A percentile compares a stretch with the other conserved stretches of the same genome.
Evolutionary conservation across 2,888 invertebrate species (phyloP).

Genomic region (Anthrax anthrax): DNA sequence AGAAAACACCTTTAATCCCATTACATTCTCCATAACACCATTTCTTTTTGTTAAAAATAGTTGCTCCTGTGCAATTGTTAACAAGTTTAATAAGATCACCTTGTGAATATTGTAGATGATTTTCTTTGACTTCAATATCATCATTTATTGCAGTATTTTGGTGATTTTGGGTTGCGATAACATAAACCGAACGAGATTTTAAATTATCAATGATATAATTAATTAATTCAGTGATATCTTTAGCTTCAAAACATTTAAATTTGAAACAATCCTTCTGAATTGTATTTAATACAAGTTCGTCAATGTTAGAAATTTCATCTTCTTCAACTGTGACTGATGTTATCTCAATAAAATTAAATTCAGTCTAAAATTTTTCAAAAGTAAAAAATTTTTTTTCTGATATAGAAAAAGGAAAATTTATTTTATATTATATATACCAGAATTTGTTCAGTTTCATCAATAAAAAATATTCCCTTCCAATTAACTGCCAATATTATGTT

Average conservation of each 20-base stretch:
- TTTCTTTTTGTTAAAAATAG: conserved; percentile 44
- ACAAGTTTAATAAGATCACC: conserved; percentile 76
- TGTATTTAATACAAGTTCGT: conserved; percentile 62
- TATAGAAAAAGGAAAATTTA: neutral
- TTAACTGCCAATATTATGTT: conserved; percentile 86
- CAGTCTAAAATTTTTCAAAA: conserved; percentile 35
- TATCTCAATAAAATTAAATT: conserved; percentile 76
- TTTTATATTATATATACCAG: conserved; percentile 27
- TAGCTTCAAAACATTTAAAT: conserved; percentile 78
- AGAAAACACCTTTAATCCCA: conserved; percentile 64
- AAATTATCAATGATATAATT: conserved; percentile 75
- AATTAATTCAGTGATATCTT: conserved; percentile 69
- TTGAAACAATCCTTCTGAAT: conserved; percentile 80
- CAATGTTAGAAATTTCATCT: conserved; percentile 39
- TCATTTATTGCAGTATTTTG: conserved; percentile 26
- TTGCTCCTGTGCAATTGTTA: conserved; percentile 59
- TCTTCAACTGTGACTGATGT: conserved; percentile 44
- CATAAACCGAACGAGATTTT: conserved; percentile 70
- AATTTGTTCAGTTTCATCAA: conserved; percentile 84
- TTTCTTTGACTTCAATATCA: conserved; percentile 37
- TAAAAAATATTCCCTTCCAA: conserved; percentile 84
- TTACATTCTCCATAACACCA: conserved; percentile 62
- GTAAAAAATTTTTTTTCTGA: too few species aligned
- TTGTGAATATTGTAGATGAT: conserved; percentile 44
- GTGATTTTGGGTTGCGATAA: conserved; percentile 55